phyloP scores from a whole-genome alignment of 1,140 invertebrate genomes.

The Yoshiicerus persimilis region DNA sequence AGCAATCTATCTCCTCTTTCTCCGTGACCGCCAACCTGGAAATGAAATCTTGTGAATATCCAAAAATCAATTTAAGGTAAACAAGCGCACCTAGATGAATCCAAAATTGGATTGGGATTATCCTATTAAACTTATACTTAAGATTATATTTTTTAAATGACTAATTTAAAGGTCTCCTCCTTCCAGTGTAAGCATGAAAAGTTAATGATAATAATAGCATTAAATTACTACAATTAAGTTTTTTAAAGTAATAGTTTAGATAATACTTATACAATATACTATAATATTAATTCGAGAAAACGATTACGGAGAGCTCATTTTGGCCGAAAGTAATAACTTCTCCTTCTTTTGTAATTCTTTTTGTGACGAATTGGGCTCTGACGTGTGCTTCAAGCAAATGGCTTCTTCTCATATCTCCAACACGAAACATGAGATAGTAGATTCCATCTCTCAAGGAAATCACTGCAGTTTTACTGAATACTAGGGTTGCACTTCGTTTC shows the following conservation, averaged over 20 bases:
- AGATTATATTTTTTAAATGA: too few relatives aligned
- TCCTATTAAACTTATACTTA: too few relatives aligned
- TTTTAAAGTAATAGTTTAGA: not conserved
- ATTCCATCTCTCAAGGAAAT: constrained; percentile 73
- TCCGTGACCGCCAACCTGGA: constrained; percentile 68
- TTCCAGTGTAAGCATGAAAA: too few relatives aligned
- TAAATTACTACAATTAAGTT: too few relatives aligned
- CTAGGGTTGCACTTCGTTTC: constrained; percentile 87
- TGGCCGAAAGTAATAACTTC: constrained; percentile 79
- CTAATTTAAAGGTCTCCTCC: too few relatives aligned
- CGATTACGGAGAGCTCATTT: constrained; percentile 63
- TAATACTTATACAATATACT: not conserved
- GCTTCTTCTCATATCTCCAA: constrained; percentile 89
- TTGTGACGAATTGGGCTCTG: constrained; percentile 76
- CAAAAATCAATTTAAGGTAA: too few relatives aligned
- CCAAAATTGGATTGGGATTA: too few relatives aligned
- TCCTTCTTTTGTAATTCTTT: constrained; percentile 75
- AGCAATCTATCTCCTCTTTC: constrained; percentile 71
- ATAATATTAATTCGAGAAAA: constrained; percentile 14
- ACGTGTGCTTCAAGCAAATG: constrained; percentile 90
- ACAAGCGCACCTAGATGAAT: too few relatives aligned
- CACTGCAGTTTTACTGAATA: constrained; percentile 86
- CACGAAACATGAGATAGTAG: constrained; percentile 84
- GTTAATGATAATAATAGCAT: too few relatives aligned
- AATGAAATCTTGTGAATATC: not conserved